Evolutionary conservation across 2,113 vertebrate genomes (phyloP).

Genomic region (Strix uralensis): DNA sequence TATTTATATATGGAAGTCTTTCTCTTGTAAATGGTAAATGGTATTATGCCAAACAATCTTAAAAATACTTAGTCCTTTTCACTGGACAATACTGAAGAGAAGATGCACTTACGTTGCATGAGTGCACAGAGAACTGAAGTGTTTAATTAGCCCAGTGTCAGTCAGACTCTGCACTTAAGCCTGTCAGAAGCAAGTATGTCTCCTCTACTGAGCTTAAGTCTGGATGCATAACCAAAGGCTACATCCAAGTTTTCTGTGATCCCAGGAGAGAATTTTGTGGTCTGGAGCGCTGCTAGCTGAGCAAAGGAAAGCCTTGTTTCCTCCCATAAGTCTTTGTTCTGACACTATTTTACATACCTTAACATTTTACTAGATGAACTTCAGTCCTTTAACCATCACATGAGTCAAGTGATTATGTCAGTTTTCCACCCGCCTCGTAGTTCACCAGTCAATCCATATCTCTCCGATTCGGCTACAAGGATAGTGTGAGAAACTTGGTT

Average conservation of each 20-base stretch:
- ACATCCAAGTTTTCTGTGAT: neutral
- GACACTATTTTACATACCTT: neutral
- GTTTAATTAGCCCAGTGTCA: neutral
- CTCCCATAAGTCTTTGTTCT: neutral
- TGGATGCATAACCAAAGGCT: neutral
- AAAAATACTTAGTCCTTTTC: neutral
- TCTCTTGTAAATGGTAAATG: neutral
- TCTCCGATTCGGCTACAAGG: neutral
- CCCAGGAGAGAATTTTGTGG: neutral
- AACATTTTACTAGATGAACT: neutral
- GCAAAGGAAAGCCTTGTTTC: neutral
- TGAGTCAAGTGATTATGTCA: neutral
- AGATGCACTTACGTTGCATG: rapidly evolving
- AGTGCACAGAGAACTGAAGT: neutral
- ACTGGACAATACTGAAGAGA: neutral
- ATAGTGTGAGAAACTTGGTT: neutral
- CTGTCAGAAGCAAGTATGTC: neutral
- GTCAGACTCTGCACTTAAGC: neutral
- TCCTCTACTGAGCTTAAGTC: neutral
- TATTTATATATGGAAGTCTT: neutral
- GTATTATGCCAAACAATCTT: neutral
- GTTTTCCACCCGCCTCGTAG: neutral
- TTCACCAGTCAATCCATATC: neutral
- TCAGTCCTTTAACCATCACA: neutral
- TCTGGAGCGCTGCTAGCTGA: neutral